Percentiles rank a stretch among this genome's conserved stretches.
Conservation (phyloP, 2,888 invertebrate species). For the Limnephilus rhombicus region DNA sequence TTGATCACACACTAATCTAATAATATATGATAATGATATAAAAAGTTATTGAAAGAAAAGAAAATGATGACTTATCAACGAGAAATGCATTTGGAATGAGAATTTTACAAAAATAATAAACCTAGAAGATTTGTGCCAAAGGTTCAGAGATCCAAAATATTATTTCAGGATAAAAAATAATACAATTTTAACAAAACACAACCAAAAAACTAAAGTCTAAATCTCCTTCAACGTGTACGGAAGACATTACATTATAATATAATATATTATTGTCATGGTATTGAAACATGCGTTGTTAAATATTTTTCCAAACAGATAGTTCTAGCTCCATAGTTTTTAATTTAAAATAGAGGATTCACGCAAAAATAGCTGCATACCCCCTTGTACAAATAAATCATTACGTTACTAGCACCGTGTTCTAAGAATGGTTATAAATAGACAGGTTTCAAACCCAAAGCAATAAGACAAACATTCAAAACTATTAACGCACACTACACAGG, state of each 20-base stretch:
- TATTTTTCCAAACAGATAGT: too few species aligned
- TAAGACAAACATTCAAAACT: not conserved
- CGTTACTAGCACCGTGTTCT: not conserved
- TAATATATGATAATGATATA: not conserved
- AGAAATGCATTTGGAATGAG: not conserved
- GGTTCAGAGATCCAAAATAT: not conserved
- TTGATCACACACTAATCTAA: not conserved
- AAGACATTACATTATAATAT: not conserved
- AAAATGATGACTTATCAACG: not conserved
- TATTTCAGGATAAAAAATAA: conserved; percentile 4
- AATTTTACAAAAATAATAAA: conserved; percentile 3
- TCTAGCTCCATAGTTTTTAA: too few species aligned
- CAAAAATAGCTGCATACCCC: too few species aligned
- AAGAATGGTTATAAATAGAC: not conserved
- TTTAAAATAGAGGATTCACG: too few species aligned
- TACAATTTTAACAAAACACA: not conserved
- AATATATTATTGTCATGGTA: conserved; percentile 1
- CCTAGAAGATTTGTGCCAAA: conserved; percentile 3
- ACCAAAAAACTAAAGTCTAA: not conserved
- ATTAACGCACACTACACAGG: not conserved
- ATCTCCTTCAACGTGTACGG: not conserved
- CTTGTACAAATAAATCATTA: too few species aligned
- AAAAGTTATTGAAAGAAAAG: not conserved
- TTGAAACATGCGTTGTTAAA: not conserved
- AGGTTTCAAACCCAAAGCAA: not conserved